Evolutionary conservation across 2,888 invertebrate genomes (phyloP).

Genomic region (Itoplectis maculator): DNA sequence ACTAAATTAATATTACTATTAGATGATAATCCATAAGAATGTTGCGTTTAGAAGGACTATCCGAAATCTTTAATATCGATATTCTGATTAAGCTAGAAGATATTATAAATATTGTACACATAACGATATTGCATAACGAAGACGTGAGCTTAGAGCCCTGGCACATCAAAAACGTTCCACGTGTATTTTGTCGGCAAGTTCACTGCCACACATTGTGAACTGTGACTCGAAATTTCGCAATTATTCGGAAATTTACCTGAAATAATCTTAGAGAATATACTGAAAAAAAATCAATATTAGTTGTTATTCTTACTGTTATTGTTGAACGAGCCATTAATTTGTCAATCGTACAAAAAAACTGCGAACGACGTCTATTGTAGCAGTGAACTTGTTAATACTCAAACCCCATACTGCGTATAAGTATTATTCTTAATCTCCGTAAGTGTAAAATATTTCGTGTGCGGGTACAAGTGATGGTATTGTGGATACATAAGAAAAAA

Average conservation of each 20-base stretch:
- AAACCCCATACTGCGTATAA: background rate
- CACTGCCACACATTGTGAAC: too few species aligned
- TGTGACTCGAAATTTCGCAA: too few species aligned
- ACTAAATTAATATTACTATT: slow-evolving; percentile 75
- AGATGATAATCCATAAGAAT: slow-evolving; percentile 74
- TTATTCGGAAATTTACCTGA: background rate
- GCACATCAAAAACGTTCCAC: slow-evolving; percentile 17
- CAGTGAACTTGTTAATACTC: background rate
- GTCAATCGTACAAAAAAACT: background rate
- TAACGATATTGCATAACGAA: slow-evolving; percentile 61
- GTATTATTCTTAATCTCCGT: background rate
- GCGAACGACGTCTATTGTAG: background rate
- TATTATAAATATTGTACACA: slow-evolving; percentile 58
- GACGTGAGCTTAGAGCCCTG: slow-evolving; percentile 34
- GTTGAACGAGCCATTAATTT: background rate
- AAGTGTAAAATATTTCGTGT: background rate
- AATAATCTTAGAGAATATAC: background rate
- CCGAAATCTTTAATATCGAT: slow-evolving; percentile 75
- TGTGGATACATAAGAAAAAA: slow-evolving; percentile 4
- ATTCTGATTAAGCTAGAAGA: slow-evolving; percentile 71
- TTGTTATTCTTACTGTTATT: background rate
- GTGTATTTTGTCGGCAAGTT: slow-evolving; percentile 26
- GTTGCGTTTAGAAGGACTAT: slow-evolving; percentile 78
- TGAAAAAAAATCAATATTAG: background rate
- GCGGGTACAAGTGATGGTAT: background rate